Conservation (phyloP, 2,797 vertebrate genomes). For the Adrianichthys oophorus region DNA sequence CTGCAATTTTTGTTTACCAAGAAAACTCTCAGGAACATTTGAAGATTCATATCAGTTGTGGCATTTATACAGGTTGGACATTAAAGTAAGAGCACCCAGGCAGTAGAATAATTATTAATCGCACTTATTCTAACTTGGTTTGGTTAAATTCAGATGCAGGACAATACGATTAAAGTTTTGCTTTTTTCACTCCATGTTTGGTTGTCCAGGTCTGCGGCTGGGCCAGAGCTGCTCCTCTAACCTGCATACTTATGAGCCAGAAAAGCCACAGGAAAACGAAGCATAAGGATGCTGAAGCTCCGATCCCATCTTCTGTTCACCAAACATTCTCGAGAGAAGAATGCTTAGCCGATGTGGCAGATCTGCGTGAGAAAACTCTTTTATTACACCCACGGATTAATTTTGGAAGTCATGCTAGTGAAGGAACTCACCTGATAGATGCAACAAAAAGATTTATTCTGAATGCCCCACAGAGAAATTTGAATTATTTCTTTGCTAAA, state of each 20-base stretch:
- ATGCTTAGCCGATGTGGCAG: constrained; percentile 23
- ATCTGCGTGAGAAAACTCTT: constrained; percentile 19
- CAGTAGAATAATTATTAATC: not conserved
- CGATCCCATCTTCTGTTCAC: constrained; percentile 63
- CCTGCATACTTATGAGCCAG: constrained; percentile 68
- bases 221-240: constrained; percentile 70
- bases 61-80: too few species aligned
- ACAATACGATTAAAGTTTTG: not conserved
- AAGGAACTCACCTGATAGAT: constrained; percentile 19
- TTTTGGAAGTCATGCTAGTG: constrained; percentile 5
- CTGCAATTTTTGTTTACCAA: too few species aligned
- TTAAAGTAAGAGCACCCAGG: too few species aligned
- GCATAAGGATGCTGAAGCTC: constrained; percentile 41
- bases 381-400: constrained; percentile 11
- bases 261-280: constrained; percentile 67
- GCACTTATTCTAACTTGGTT: not conserved
- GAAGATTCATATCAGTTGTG: too few species aligned
- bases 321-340: constrained; percentile 29
- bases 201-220: constrained; percentile 79
- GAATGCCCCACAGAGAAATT: constrained; percentile 17
- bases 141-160: not conserved
- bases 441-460: constrained; percentile 8
- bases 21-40: too few species aligned
- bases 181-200: constrained; percentile 7
- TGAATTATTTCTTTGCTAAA: not conserved